Base-by-base conservation (phyloP, 2,888 invertebrate species). In the Noctuana brunneofusca region DNA sequence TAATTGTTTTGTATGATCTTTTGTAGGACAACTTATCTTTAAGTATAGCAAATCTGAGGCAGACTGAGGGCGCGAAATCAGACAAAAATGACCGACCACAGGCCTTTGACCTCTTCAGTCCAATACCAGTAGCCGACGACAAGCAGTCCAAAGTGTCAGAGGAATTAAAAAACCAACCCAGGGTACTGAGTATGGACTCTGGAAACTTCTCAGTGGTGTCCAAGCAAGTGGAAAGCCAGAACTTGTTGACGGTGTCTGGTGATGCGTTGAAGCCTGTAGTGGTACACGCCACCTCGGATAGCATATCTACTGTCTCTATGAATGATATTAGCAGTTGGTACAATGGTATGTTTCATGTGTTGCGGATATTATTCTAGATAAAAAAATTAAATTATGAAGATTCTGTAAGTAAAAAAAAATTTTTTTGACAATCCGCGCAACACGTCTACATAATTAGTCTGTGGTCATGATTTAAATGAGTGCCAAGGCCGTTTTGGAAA, bases 261-360 rank as follows among this genome's bases (percentile, higher is more conserved):
- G 87, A 88, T 63, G 86, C 81, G 0, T 63, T 88, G 65, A 87
- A 80, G 56, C 89, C 89, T 0, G 81, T 87, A 0, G 80, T 81
- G 0, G 77, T 82, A 0, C 86, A 89, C 63, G 79, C 81, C 0
- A 85, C 86, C 0, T 84, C 87, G 0, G 90, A 92, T 54, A 90
- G 84, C 32, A 87, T 91, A 69, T 88, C 91, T 1, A 88, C 92
- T 30, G 92, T 92, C 16, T 92, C 92, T 14, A 92, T 93, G 80
- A 92, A 92, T 69, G 94, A 95, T 81, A 92, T 95, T 49, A 95
- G 94, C 72, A 93, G 92, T 65, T 95, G 95, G 95, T 93, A 94
- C 77, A 93, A 94, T 90, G 91, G 88, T 86, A 57, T 80, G 83
- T 46, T n/a, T n/a, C n/a, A n/a, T n/a, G n/a, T n/a, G n/a, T n/a